A percentile compares a stretch with the other conserved stretches of the same genome.
These are phyloP conservation scores for Diadophis punctatus DNA, from an alignment of 2,113 vertebrate species.

Conservation along the genomic window DNA sequence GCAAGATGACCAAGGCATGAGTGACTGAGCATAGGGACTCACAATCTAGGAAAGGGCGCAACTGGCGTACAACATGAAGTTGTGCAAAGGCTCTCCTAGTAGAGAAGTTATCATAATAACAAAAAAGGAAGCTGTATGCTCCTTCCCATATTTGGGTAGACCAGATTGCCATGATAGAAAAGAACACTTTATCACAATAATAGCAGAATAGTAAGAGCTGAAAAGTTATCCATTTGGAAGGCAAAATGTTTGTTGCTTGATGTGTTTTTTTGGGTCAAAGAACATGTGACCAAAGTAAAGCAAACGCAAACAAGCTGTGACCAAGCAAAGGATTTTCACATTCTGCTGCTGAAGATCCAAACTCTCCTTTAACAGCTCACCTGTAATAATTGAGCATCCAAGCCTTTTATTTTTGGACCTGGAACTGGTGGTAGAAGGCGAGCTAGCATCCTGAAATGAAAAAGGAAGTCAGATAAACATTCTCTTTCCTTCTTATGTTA, in stretches of 20 bases:
- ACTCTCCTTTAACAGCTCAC: constrained; percentile 57
- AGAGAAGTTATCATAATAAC: background rate
- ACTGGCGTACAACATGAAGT: background rate
- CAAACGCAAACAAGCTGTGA: background rate
- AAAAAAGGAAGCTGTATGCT: background rate
- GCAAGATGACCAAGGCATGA: background rate
- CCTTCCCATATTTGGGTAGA: no score
- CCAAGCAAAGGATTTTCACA: background rate
- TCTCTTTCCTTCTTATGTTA: no score
- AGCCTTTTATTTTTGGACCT: constrained; percentile 94
- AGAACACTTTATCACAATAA: background rate
- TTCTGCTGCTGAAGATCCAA: constrained; percentile 17
- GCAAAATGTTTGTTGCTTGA: background rate
- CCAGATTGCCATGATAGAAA: no score
- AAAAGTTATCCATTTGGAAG: background rate
- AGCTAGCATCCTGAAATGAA: constrained; percentile 77
- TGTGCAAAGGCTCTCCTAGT: background rate
- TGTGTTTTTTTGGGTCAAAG: background rate
- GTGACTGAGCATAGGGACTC: background rate
- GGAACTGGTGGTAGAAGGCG: constrained; percentile 89
- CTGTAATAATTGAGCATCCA: constrained; percentile 87
- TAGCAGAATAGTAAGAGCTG: background rate
- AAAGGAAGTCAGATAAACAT: constrained; percentile 20
- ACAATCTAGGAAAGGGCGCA: background rate
- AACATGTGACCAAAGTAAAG: background rate